Evolutionary conservation across 2,888 invertebrate genomes (phyloP), one percentile per base, ranked within the genome.

Genomic region (Branchellion lobata): DNA sequence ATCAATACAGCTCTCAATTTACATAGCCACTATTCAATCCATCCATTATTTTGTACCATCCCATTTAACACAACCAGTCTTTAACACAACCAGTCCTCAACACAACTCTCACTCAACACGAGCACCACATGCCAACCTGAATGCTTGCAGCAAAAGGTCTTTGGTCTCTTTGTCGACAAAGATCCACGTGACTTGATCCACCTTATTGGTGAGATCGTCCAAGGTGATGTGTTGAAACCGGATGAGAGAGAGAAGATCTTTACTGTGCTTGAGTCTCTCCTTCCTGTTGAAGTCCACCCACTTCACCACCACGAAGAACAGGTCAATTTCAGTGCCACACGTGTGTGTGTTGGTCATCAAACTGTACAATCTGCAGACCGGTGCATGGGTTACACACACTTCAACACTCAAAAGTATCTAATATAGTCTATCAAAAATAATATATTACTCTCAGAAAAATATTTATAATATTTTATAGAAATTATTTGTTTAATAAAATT

Each of bases 201-300:
- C 81, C 47, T 81, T 75, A 8, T 79, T 79, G 40, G 79, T 53
- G 24, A 81, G 81, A 40, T 75, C 79, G 36, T 81, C 80, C 51
- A 81, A 74, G 27, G 73, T 73, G 53, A 81, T 76, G 77, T 75
- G 79, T 27, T 75, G 77, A 65, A 79, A 79, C 27, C 81, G 79
- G 29, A 81, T 79, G 40, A 76, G 73, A 27, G 29, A 31, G 3
- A 81, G 73, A 31, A 81, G 69, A 5, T 36, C 61, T 29, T 40
- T 36, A 14, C 68, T 74, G 65, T 51, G 65, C 36, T 24, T 34
- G 33, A 79, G 33, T 34, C 81, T 61, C n/a, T 31, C 31, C 11
- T 31, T 33, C 34, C 69, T 69, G 57, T 80, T 68, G 78, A 74
- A 78, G 69, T 81, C 81, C 8, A 81, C 51, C 81, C 81, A 81